Base-by-base conservation (phyloP, 2,797 vertebrate species). In the Sternarchorhynchus goeldii region DNA sequence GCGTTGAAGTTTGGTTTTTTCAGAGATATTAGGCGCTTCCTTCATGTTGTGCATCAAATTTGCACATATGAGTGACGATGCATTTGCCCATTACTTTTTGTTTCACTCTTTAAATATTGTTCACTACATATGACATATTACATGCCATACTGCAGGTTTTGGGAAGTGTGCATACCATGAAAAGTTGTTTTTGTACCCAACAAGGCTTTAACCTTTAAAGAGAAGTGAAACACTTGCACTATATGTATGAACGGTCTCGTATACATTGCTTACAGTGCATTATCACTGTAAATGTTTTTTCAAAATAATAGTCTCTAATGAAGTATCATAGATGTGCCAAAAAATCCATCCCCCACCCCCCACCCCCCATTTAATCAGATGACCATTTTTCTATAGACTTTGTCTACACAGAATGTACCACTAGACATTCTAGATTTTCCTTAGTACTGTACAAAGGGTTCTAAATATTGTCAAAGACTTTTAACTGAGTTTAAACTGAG, bases 291-390 rank as follows among this genome's bases (percentile, higher is more conserved):
- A 63, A 76, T 21, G n/a, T 78, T 67, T 25, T 67, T 78, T 62
- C 7, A 34, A 75, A 75, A 66, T 32, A 53, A 25, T 69, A 50
- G 68, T 78, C 76, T 78, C 31, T 29, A 70, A 64, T 41, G 65
- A 53, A 16, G 32, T 31, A 80, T 58, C 67, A 31, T 76, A 79
- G 17, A 82, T 82, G 72, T 83, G 83, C 73, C 82, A 81, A 25
- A 25, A 25, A 25, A 25, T 25, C 25, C 25, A 25, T 25, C 25
- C 25, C 25, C 25, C 25, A 0, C 25, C 25, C 25, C 25, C 25
- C 25, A 0, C 25, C 41, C 66, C 34, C 45, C 20, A 57, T 12
- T 55, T 7, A 34, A 34, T 64, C 16, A 5, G 3, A 12, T 29
- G 25, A 55, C 68, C 6, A 21, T 6, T 77, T 29, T 71, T 73